Conservation (phyloP, 2,113 vertebrate genomes). For the Clarias magur region DNA sequence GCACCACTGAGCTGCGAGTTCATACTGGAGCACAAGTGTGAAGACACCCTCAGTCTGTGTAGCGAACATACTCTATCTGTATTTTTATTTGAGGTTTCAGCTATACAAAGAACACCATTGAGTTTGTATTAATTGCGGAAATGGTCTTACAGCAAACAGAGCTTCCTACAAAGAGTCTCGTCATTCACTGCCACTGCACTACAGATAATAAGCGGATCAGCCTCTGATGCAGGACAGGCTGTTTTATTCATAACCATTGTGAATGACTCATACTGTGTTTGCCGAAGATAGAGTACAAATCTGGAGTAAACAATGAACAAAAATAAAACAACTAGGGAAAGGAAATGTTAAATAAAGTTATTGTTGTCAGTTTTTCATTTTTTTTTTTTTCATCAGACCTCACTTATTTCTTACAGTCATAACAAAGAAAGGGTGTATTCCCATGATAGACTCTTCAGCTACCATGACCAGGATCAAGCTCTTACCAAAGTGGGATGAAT, state of each 20-base stretch:
- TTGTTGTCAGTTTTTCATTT: neutral
- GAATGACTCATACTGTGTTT: conserved; percentile 10
- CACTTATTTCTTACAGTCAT: neutral
- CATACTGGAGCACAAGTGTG: conserved; percentile 30
- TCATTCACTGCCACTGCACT: conserved; percentile 6
- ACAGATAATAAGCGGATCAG: conserved; percentile 11
- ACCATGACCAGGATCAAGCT: neutral
- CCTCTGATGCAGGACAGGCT: neutral
- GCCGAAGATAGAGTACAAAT: conserved; percentile 8
- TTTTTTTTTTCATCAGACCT: neutral
- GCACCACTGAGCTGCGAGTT: neutral
- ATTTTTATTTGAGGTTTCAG: conserved; percentile 33
- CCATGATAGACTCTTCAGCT: neutral
- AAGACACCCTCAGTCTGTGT: neutral
- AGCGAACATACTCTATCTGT: neutral
- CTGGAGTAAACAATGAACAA: conserved; percentile 18
- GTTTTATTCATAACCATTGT: conserved; percentile 11
- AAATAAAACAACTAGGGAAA: neutral
- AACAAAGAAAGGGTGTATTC: neutral
- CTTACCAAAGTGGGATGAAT: neutral
- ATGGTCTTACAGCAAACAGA: conserved; percentile 22
- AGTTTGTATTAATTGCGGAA: conserved; percentile 21
- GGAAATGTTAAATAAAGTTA: neutral
- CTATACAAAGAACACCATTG: conserved; percentile 19
- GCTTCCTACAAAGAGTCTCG: conserved; percentile 18